phyloP scores from a whole-genome alignment of 2,797 vertebrate genomes.

The Oreonectes daqikongensis region DNA sequence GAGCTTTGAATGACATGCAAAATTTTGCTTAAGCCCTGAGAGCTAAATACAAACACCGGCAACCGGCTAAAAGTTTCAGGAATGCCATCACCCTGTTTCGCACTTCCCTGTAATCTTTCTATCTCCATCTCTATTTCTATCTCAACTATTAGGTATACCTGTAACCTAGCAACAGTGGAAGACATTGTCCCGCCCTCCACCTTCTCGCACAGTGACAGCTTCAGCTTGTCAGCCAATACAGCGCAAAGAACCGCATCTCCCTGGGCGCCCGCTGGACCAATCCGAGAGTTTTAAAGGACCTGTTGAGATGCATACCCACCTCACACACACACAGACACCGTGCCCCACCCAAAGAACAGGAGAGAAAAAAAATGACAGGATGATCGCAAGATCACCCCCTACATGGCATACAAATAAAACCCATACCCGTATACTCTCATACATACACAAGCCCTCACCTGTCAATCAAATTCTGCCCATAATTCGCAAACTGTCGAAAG shows the following conservation, averaged over 20 bases:
- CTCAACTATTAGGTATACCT: constrained; percentile 80
- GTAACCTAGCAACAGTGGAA: constrained; percentile 85
- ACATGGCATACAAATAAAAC: constrained; percentile 45
- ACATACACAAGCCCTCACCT: constrained; percentile 21
- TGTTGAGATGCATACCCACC: constrained; percentile 61
- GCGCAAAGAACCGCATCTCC: constrained; percentile 54
- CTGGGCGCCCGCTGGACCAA: constrained; percentile 64
- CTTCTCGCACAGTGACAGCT: constrained; percentile 73
- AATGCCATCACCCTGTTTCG: constrained; percentile 50
- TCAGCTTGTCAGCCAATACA: constrained; percentile 69
- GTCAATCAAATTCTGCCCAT: constrained; percentile 33
- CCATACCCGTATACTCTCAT: constrained; percentile 17
- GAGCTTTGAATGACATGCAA: constrained; percentile 6
- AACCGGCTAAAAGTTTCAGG: constrained; percentile 51
- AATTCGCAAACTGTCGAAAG: constrained; percentile 4
- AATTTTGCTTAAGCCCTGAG: background rate
- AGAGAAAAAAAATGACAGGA: constrained; percentile 44
- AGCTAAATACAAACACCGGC: background rate
- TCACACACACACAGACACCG: constrained; percentile 60
- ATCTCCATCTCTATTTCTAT: constrained; percentile 72
- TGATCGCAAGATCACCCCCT: constrained; percentile 47
- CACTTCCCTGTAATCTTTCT: constrained; percentile 43
- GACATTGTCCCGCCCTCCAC: constrained; percentile 75
- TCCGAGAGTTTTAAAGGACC: constrained; percentile 62
- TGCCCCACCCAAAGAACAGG: constrained; percentile 56